Evolutionary conservation across 37 sponge, comb jelly and placozoan species (phyloP), one percentile per base, ranked within the genome.

Genomic region (Cliona cf. orientalis): DNA sequence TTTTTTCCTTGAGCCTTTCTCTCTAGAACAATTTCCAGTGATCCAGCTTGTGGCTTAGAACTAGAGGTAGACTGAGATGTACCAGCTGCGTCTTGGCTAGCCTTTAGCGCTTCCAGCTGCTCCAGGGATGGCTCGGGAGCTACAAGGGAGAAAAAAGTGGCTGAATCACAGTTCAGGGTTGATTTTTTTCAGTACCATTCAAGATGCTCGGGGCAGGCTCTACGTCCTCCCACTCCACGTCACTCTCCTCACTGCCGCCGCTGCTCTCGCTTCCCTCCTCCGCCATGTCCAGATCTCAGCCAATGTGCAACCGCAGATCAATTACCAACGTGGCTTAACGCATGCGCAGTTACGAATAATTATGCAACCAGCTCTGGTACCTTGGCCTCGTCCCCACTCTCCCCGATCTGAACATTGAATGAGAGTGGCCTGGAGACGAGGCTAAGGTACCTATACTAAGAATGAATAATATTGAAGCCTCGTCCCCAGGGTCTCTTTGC

Each of bases 181-280:
- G 12, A 28, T 61, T 6, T 61, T 6, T 61, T 61, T n/a, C 6
- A 6, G 28, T 61, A 61, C 22, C 63, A 25, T 12, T 28, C 63
- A 61, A 49, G 55, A 11, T 49, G 11, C 17, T 49, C 55, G 17
- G 11, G 11, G 55, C 71, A 38, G 71, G 71, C 44, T 69, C 71
- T 12, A 69, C 71, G 29, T 69, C 71, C 12, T 69, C 71, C 71
- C 71, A 69, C 1, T 69, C 71, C 9, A 21, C 44, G 17, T 69
- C 71, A 38, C 44, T 42, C 29, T 39, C 26, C 22, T n/a, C 28
- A 5, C 26, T 44, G 11, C 44, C n/a, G 44, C 22, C n/a, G 22
- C 7, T 36, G 23, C 40, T 41, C n/a, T 69, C 44, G 11, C 42
- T 29, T 44, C 7, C 41, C 7, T 34, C 26, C 42, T 2, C n/a